phyloP scores from a whole-genome alignment of 2,113 vertebrate genomes.

The Lichenostomus cassidix region DNA sequence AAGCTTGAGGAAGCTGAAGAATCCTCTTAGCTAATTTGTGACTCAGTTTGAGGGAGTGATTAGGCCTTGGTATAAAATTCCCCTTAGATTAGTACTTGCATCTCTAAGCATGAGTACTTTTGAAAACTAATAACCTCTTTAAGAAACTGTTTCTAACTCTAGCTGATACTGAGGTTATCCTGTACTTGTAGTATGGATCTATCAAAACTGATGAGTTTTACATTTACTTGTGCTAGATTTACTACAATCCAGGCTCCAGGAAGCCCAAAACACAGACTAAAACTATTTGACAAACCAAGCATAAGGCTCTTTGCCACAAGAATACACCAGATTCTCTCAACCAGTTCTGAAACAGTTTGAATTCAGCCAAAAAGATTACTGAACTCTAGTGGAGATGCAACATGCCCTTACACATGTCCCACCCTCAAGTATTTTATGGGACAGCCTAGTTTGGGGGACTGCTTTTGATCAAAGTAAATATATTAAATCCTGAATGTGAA shows the following conservation, averaged over 20 bases:
- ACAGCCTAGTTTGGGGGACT: not conserved
- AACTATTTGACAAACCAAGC: not conserved
- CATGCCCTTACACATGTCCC: not conserved
- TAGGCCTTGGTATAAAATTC: not conserved
- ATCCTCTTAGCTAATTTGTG: not conserved
- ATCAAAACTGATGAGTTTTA: not conserved
- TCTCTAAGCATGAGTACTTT: not conserved
- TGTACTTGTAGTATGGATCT: not conserved
- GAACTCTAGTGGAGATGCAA: not conserved
- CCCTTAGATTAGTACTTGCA: not conserved
- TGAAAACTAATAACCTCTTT: not conserved
- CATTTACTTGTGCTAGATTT: not conserved
- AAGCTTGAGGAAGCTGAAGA: conserved; percentile 5
- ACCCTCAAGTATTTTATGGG: not conserved
- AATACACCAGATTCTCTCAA: not conserved
- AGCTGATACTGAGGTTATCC: not conserved
- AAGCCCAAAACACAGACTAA: not conserved
- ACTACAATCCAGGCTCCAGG: not conserved
- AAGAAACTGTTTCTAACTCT: not conserved
- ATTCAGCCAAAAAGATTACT: not conserved
- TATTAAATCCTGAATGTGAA: not conserved
- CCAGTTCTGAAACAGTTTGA: not conserved
- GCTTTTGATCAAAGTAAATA: not conserved
- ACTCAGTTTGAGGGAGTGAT: not conserved
- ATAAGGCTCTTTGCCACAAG: not conserved